phyloP scores from a whole-genome alignment of 2,888 invertebrate species.

The Pristionchus fissidentatus region DNA sequence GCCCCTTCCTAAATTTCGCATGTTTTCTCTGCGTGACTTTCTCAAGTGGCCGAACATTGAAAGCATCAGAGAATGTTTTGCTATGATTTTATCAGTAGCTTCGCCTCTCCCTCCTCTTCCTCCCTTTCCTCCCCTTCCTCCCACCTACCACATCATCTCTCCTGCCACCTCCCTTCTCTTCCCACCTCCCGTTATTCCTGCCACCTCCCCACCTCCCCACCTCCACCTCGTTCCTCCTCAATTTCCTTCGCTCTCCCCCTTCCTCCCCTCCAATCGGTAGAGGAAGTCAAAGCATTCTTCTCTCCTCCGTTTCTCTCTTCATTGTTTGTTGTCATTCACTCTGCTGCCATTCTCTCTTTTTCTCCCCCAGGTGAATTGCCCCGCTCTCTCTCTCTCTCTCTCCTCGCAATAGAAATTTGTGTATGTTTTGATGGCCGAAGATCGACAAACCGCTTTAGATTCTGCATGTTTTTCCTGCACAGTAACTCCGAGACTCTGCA shows the following conservation, averaged over 20 bases:
- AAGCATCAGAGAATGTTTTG: too few species aligned
- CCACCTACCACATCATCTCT: neutral
- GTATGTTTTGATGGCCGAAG: too few species aligned
- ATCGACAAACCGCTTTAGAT: too few species aligned
- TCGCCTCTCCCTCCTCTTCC: neutral
- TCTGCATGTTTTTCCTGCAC: too few species aligned
- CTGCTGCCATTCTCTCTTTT: slow-evolving; percentile 11
- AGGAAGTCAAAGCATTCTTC: neutral
- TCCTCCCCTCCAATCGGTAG: neutral
- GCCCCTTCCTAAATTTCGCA: neutral
- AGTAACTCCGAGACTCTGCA: too few species aligned
- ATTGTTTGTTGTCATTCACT: slow-evolving; percentile 30
- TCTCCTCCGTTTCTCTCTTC: slow-evolving; percentile 10
- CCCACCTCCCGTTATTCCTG: neutral
- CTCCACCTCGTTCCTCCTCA: neutral
- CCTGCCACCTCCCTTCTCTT: neutral
- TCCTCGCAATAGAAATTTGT: neutral
- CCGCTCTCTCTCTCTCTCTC: neutral
- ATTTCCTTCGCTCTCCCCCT: neutral
- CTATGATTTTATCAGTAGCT: neutral
- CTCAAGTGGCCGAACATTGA: too few species aligned
- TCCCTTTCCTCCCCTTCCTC: neutral
- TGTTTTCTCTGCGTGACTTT: neutral
- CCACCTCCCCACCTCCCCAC: neutral
- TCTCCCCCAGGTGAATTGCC: neutral